A percentile compares a stretch with the other conserved stretches of the same genome.
These are phyloP conservation scores for Gobio gobio DNA, from an alignment of 2,113 vertebrate species.

Conservation along the genomic window DNA sequence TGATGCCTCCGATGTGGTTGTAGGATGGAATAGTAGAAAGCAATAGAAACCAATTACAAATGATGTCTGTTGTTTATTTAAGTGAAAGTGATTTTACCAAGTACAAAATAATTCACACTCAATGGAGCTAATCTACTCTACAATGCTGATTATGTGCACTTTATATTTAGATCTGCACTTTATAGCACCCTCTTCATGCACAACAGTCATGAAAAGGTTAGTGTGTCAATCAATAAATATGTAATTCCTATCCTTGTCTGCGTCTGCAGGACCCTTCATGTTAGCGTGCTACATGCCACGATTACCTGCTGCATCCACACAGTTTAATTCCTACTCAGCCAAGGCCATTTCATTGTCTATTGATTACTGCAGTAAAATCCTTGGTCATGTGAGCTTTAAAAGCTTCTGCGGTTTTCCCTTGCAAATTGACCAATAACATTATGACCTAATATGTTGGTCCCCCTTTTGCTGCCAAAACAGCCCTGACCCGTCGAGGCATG, in stretches of 20 bases:
- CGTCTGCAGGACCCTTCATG: neutral
- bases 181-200: neutral
- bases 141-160: neutral
- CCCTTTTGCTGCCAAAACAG: too few species aligned
- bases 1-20: neutral
- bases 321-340: neutral
- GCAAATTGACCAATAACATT: too few species aligned
- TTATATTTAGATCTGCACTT: neutral
- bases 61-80: neutral
- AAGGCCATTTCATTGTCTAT: constrained; percentile 20
- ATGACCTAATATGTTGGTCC: too few species aligned
- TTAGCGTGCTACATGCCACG: too few species aligned
- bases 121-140: neutral
- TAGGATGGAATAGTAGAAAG: neutral
- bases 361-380: neutral
- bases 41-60: neutral
- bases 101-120: neutral
- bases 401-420: too few species aligned
- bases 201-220: constrained; percentile 66
- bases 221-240: constrained; percentile 67
- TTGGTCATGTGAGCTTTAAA: too few species aligned
- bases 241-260: neutral
- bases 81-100: too few species aligned
- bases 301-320: neutral
- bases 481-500: too few species aligned